phyloP scores from a whole-genome alignment of 2,797 vertebrate genomes.

The Pogoniulus pusillus region DNA sequence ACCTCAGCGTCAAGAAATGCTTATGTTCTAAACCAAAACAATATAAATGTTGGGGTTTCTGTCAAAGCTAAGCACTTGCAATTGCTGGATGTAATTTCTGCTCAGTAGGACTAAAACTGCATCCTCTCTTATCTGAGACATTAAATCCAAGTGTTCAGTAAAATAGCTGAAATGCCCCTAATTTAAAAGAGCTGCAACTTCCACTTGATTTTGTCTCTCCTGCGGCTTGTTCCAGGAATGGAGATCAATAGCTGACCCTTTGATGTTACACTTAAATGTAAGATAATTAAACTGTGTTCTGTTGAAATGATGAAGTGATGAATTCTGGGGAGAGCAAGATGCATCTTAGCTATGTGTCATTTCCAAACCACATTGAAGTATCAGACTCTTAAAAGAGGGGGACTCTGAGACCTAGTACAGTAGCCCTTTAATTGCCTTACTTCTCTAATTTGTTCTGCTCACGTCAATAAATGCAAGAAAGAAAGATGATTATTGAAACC shows the following conservation, averaged over 20 bases:
- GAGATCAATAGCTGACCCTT: slow-evolving; percentile 27
- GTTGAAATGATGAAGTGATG: slow-evolving; percentile 20
- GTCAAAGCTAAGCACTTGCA: neutral
- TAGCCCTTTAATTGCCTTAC: neutral
- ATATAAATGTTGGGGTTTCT: neutral
- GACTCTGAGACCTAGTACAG: neutral
- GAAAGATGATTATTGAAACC: neutral
- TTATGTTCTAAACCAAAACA: neutral
- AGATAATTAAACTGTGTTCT: slow-evolving; percentile 41
- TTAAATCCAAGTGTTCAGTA: neutral
- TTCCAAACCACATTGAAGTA: neutral
- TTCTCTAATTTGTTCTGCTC: neutral
- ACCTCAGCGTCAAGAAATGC: neutral
- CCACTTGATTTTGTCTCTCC: slow-evolving; percentile 23
- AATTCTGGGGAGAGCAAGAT: slow-evolving; percentile 11
- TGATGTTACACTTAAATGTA: slow-evolving; percentile 14
- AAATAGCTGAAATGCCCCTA: neutral
- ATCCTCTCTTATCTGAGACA: neutral
- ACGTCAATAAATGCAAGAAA: neutral
- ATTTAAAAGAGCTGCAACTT: slow-evolving; percentile 1
- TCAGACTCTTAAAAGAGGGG: neutral
- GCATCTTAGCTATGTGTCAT: neutral
- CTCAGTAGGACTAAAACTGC: neutral
- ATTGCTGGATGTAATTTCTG: neutral
- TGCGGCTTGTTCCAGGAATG: slow-evolving; percentile 3